Base-by-base conservation (phyloP, 2,888 invertebrate species). In the Linyphia triangularis region DNA sequence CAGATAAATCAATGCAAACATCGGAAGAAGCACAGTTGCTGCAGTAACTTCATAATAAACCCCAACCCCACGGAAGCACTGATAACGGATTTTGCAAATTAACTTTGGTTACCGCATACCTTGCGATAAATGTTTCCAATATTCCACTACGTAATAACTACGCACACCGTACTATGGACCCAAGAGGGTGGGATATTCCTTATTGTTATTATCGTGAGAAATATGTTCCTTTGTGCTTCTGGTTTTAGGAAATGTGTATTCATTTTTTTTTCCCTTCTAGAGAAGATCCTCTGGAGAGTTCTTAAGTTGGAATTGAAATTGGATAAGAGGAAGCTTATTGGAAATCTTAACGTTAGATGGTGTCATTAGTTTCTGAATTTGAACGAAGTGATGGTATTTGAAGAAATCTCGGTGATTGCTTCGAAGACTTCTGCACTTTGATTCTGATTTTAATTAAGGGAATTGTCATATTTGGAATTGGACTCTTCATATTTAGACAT, bases 21-120 rank as follows among this genome's bases (percentile, higher is more conserved):
- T 59, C 73, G 22, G 65, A n/a, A 2, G 77, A 40, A 65, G 65
- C 22, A 51, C 5, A 63, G 72, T 43, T 26, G 13, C 37, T 70
- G 61, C 59, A 77, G 77, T 85, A 75, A 77, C 77, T 85, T 84
- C 73, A 85, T 85, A 51, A 51, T 51, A 77, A 85, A 83, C 75
- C 65, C 73, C 65, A 40, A 33, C 43, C 33, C 26, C 22, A 51
- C 51, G 26, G 57, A 61, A 33, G 24, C 9, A 33, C 81, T 75
- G 86, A 88, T 88, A 88, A 88, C 81, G 86, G 81, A 88, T 88
- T 81, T 88, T 67, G 79, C 73, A 88, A 88, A 88, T 88, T 88
- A 88, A 88, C 86, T 88, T 88, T 75, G 86, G 81, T 82, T 88
- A 88, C 86, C 81, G 69, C 86, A 81, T 88, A 67, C 86, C 40